Conservation (phyloP, 2,113 vertebrate species). For the Columba janthina region DNA sequence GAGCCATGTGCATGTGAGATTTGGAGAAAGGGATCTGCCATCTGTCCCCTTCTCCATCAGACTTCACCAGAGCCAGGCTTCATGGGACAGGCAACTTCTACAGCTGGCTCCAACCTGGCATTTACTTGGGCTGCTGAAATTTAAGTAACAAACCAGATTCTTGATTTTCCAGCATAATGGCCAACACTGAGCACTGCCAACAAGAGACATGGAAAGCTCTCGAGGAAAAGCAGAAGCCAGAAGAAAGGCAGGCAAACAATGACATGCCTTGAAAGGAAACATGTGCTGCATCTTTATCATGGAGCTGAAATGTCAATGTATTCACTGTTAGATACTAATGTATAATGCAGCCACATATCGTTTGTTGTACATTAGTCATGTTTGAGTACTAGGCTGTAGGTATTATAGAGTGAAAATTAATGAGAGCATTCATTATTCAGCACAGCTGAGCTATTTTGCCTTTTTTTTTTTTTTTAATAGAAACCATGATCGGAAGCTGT, state of each 20-base stretch:
- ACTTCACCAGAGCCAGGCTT: background rate
- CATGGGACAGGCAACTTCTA: background rate
- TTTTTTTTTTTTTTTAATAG: background rate
- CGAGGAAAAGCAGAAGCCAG: background rate
- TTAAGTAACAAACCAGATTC: slow-evolving; percentile 3
- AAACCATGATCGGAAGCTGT: background rate
- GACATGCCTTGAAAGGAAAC: background rate
- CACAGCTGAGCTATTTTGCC: background rate
- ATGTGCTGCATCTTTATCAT: background rate
- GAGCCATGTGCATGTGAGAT: background rate
- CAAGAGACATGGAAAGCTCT: background rate
- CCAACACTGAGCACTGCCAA: slow-evolving; percentile 9
- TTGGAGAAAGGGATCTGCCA: background rate
- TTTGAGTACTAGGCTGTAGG: slow-evolving; percentile 25
- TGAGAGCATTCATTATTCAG: slow-evolving; percentile 41
- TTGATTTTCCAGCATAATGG: background rate
- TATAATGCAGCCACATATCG: background rate
- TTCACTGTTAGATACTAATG: slow-evolving; percentile 28
- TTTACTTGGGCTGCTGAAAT: background rate
- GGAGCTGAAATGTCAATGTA: slow-evolving; percentile 49
- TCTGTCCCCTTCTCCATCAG: background rate
- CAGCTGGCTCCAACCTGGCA: background rate
- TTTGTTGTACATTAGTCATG: slow-evolving; percentile 48
- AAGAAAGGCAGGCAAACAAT: slow-evolving; percentile 7
- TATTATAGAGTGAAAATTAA: slow-evolving; percentile 38